A percentile compares a stretch with the other conserved stretches of the same genome.
Evolutionary conservation across 2,888 invertebrate species (phyloP).

Genomic region (Epistrophella euchroma): DNA sequence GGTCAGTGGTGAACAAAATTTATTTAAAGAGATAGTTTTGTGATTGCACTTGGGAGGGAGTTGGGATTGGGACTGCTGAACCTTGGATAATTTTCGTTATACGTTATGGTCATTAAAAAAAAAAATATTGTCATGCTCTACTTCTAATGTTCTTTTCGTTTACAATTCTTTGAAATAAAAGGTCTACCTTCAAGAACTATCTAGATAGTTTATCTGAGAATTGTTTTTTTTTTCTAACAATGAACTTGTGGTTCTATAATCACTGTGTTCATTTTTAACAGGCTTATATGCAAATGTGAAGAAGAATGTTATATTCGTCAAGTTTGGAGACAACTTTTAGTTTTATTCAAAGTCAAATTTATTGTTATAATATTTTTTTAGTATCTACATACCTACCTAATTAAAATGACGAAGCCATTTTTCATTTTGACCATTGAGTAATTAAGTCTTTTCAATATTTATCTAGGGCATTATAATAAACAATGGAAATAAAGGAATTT

Average conservation of each 20-base stretch:
- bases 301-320: too few species aligned
- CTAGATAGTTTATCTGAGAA: not conserved
- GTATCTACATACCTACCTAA: not conserved
- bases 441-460: not conserved
- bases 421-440: not conserved
- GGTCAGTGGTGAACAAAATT: slow-evolving; percentile 51
- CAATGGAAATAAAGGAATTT: not conserved
- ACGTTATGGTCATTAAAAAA: slow-evolving; percentile 23
- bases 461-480: not conserved
- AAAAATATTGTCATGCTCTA: slow-evolving; percentile 63
- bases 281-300: slow-evolving; percentile 13
- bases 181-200: not conserved
- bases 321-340: slow-evolving; percentile 19
- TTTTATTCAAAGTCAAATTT: not conserved
- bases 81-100: slow-evolving; percentile 42
- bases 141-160: slow-evolving; percentile 31
- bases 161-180: not conserved
- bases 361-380: too few species aligned
- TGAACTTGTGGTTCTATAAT: not conserved
- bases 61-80: slow-evolving; percentile 22
- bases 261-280: not conserved
- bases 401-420: not conserved
- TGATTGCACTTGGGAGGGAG: slow-evolving; percentile 42
- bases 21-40: slow-evolving; percentile 35
- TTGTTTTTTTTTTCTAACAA: not conserved